Conservation (phyloP, 2,888 invertebrate genomes). For the Pollenia griseotomentosa region DNA sequence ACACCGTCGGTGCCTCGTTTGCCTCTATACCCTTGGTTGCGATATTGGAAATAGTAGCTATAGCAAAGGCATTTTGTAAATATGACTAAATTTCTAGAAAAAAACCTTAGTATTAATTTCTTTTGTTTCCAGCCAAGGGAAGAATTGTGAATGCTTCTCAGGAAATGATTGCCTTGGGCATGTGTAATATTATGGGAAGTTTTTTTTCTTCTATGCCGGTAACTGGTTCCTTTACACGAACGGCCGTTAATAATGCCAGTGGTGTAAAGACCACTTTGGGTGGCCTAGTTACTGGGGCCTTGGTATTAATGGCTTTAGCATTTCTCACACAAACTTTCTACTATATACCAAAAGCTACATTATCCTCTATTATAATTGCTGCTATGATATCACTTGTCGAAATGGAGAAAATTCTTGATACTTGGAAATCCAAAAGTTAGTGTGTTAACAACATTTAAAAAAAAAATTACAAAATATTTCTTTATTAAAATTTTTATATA, state of each 20-base stretch:
- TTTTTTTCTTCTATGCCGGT: constrained; percentile 95
- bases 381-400: constrained; percentile 95
- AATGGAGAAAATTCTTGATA: constrained; percentile 86
- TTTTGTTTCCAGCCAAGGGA: constrained; percentile 87
- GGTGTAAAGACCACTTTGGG: constrained; percentile 94
- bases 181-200: constrained; percentile 92
- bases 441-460: background rate
- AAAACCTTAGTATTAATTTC: background rate
- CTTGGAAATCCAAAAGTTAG: constrained; percentile 93
- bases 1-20: constrained; percentile 87
- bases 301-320: constrained; percentile 92
- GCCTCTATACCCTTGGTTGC: constrained; percentile 90
- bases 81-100: constrained; percentile 9
- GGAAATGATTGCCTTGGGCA: constrained; percentile 94
- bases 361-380: constrained; percentile 94
- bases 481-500: background rate
- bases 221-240: constrained; percentile 93
- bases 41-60: constrained; percentile 90
- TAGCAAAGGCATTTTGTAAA: constrained; percentile 91
- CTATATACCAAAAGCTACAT: constrained; percentile 93
- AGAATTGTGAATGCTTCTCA: constrained; percentile 93
- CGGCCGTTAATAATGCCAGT: constrained; percentile 95
- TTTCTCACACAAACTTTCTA: constrained; percentile 93
- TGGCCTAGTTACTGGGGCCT: constrained; percentile 90
- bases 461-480: background rate